Conservation (phyloP, 1,140 invertebrate species). For the Centruroides vittatus region DNA sequence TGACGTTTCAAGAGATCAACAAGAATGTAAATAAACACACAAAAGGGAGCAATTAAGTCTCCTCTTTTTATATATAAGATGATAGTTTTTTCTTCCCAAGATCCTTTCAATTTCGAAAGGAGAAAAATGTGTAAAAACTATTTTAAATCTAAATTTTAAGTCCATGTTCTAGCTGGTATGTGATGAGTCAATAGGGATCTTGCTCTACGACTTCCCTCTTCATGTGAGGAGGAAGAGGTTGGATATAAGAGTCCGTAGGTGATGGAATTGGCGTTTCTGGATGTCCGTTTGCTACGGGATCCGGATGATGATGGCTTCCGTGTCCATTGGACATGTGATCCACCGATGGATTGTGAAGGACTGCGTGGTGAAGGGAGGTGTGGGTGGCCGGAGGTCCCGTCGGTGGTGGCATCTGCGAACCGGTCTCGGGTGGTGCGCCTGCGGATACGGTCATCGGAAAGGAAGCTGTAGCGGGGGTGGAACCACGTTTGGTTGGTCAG, state of each 20-base stretch:
- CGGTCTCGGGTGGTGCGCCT: neutral
- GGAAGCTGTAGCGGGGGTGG: neutral
- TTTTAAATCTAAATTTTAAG: no score
- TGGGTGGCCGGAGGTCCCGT: neutral
- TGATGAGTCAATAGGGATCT: no score
- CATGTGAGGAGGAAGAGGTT: neutral
- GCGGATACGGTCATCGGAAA: neutral
- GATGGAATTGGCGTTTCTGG: constrained; percentile 16
- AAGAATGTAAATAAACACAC: no score
- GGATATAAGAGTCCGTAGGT: constrained; percentile 7
- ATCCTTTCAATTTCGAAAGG: no score
- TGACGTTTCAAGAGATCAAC: no score
- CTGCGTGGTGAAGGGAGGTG: neutral
- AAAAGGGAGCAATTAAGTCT: no score
- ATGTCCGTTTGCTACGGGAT: constrained; percentile 14
- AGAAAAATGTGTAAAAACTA: no score
- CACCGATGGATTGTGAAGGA: neutral
- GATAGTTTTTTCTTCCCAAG: no score
- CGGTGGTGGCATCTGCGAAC: neutral
- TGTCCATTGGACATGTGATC: constrained; percentile 12
- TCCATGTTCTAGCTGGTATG: no score
- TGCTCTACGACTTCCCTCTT: no score
- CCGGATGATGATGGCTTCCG: neutral
- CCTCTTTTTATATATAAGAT: no score
- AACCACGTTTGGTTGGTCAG: no score